phyloP scores from a whole-genome alignment of 2,113 vertebrate genomes.

The Mormoops blainvillei region DNA sequence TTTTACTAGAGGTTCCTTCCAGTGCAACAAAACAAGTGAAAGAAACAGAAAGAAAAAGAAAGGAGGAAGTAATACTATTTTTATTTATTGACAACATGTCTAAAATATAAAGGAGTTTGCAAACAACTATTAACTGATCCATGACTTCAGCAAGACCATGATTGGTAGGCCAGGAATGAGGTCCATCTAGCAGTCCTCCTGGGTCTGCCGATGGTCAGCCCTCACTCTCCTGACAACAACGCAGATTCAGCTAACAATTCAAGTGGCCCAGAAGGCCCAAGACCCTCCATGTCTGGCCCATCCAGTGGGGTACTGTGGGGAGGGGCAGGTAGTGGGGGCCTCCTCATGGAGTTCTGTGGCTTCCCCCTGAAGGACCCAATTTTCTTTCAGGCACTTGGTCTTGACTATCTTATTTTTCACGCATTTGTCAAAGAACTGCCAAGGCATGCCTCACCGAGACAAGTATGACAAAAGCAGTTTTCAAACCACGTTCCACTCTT shows the following conservation, averaged over 20 bases:
- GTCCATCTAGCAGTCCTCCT: background rate
- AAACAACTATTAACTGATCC: background rate
- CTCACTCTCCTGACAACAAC: background rate
- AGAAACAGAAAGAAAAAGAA: background rate
- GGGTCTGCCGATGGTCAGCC: background rate
- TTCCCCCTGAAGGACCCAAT: background rate
- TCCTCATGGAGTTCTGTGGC: background rate
- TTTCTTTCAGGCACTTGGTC: background rate
- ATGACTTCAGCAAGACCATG: background rate
- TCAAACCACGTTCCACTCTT: background rate
- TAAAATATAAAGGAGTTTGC: background rate
- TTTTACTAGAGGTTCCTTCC: background rate
- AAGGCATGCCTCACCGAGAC: accelerated
- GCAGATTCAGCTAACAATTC: background rate
- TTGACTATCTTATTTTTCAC: too few species aligned
- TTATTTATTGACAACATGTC: background rate
- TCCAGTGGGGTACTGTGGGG: accelerated
- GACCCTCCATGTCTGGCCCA: accelerated
- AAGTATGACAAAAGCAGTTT: background rate
- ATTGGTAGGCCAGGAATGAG: background rate
- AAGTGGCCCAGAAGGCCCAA: background rate
- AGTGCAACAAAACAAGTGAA: background rate
- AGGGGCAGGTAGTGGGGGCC: background rate
- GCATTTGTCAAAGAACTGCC: too few species aligned
- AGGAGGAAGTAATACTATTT: background rate